Conservation (phyloP, 1,140 invertebrate genomes). For the Drosophila gunungcola region DNA sequence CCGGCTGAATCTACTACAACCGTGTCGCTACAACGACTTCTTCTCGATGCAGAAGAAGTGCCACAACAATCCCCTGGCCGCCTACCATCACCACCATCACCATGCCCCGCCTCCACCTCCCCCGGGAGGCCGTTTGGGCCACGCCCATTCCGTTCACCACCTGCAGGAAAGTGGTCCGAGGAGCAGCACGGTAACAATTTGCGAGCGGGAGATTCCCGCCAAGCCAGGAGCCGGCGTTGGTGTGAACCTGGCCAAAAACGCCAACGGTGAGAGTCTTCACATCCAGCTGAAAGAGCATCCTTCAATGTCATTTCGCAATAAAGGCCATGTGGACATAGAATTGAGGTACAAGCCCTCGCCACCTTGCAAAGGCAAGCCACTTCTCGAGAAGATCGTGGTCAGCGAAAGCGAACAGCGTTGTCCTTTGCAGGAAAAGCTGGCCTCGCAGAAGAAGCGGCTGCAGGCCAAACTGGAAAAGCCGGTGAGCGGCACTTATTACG, state of each 20-base stretch:
- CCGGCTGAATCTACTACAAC: slow-evolving; percentile 69
- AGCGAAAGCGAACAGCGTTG: slow-evolving; percentile 71
- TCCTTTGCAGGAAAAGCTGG: slow-evolving; percentile 60
- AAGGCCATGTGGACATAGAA: slow-evolving; percentile 85
- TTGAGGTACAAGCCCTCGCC: slow-evolving; percentile 85
- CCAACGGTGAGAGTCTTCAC: slow-evolving; percentile 83
- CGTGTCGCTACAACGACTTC: slow-evolving; percentile 79
- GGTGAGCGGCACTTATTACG: slow-evolving; percentile 71
- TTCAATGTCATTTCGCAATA: slow-evolving; percentile 85
- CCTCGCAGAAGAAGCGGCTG: slow-evolving; percentile 67
- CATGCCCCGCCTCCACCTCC: slow-evolving; percentile 54
- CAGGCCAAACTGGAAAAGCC: slow-evolving; percentile 77
- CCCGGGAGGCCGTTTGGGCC: slow-evolving; percentile 51
- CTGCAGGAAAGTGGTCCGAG: slow-evolving; percentile 69
- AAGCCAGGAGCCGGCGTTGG: slow-evolving; percentile 44
- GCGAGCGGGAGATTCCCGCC: slow-evolving; percentile 63
- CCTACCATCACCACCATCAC: slow-evolving; percentile 67
- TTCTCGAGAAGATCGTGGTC: slow-evolving; percentile 84
- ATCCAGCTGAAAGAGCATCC: slow-evolving; percentile 85
- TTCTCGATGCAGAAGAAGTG: slow-evolving; percentile 78
- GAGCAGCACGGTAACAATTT: slow-evolving; percentile 75
- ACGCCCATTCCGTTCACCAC: slow-evolving; percentile 73
- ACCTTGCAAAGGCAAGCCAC: slow-evolving; percentile 75
- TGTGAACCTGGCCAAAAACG: slow-evolving; percentile 66
- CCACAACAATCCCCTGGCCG: slow-evolving; percentile 61